Conservation (phyloP, 2,797 vertebrate genomes). For the Notolepis coatsorum region DNA sequence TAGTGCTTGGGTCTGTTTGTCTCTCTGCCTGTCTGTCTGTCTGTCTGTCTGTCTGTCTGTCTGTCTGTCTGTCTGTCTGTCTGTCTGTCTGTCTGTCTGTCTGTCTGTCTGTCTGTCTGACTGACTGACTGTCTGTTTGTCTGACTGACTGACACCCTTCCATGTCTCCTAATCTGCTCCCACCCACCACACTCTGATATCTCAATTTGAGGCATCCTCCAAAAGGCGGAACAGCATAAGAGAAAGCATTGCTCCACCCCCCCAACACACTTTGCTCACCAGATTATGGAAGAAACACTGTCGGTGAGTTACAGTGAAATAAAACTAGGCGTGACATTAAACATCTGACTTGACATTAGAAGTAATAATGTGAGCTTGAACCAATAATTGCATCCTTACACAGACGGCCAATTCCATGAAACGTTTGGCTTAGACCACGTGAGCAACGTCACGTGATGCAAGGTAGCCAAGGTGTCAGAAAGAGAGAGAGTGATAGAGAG, state of each 20-base stretch:
- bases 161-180: constrained; percentile 55
- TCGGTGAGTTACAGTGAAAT: constrained; percentile 2
- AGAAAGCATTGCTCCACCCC: constrained; percentile 11
- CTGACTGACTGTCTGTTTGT: constrained; percentile 49
- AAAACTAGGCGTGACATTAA: constrained; percentile 9
- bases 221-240: constrained; percentile 24
- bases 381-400: constrained; percentile 52
- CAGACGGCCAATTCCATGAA: constrained; percentile 51
- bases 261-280: constrained; percentile 17
- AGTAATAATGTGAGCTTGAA: constrained; percentile 25
- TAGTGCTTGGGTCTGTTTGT: constrained; percentile 67
- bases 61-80: no score
- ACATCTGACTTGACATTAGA: constrained; percentile 10
- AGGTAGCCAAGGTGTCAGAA: no score
- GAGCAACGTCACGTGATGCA: constrained; percentile 62
- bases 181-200: constrained; percentile 54
- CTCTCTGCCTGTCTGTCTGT: constrained; percentile 47
- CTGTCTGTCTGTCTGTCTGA: no score
- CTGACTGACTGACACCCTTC: constrained; percentile 61
- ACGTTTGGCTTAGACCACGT: constrained; percentile 48
- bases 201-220: constrained; percentile 52
- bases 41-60: constrained; percentile 57
- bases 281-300: not conserved
- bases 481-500: constrained; percentile 74
- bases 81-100: constrained; percentile 54